phyloP scores from a whole-genome alignment of 2,888 invertebrate genomes.

The Tipula unca region DNA sequence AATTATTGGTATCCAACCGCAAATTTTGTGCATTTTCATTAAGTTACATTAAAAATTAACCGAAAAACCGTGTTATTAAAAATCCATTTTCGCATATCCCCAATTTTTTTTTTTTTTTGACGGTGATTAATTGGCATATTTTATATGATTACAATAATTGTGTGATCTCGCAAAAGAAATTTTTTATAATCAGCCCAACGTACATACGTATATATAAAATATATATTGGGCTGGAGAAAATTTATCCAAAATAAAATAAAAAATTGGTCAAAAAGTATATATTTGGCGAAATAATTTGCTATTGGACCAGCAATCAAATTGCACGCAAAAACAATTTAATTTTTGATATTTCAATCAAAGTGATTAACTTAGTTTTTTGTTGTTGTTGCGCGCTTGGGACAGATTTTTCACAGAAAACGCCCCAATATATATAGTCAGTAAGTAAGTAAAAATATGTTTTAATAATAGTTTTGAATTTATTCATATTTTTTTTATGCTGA shows the following conservation, averaged over 20 bases:
- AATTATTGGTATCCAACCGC: background rate
- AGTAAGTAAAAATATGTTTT: background rate
- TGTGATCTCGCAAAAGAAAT: background rate
- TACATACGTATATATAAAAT: background rate
- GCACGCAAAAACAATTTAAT: background rate
- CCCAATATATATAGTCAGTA: background rate
- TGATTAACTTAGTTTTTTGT: background rate
- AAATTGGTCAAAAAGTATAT: background rate
- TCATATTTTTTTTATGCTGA: background rate
- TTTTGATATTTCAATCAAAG: constrained; percentile 8
- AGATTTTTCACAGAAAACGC: background rate
- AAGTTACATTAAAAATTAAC: background rate
- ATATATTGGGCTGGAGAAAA: background rate
- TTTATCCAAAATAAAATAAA: background rate
- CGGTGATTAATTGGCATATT: background rate
- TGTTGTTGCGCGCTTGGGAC: background rate
- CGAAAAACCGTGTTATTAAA: background rate
- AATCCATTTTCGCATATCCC: background rate
- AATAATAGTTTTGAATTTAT: background rate
- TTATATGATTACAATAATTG: background rate
- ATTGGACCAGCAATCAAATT: background rate
- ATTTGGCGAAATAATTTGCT: background rate
- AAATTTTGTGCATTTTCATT: background rate
- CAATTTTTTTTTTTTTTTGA: background rate
- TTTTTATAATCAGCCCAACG: background rate